phyloP scores from a whole-genome alignment of 2,797 vertebrate species.

The Microhierax caerulescens region DNA sequence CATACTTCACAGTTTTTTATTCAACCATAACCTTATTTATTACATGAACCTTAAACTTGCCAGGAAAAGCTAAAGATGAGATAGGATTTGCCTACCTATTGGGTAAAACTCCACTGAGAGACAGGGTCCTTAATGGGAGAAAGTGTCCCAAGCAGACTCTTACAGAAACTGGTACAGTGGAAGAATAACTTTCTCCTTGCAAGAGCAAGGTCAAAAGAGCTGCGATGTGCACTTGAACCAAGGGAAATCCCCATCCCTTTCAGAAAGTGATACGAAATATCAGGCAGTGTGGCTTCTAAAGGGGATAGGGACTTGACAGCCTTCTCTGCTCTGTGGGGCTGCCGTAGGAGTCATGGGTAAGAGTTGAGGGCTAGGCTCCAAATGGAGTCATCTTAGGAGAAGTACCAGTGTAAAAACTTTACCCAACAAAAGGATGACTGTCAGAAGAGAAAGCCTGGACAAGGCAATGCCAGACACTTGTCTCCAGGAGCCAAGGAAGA shows the following conservation, averaged over 20 bases:
- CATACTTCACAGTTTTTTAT: background rate
- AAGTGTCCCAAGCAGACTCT: background rate
- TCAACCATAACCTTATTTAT: background rate
- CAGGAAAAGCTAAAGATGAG: background rate
- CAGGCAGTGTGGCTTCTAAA: background rate
- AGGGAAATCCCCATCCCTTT: background rate
- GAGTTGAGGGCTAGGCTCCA: background rate
- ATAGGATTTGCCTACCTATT: background rate
- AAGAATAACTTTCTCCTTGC: background rate
- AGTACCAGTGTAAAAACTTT: background rate
- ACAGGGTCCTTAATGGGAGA: too few relatives aligned
- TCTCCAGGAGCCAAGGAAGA: background rate
- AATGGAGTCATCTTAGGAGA: background rate
- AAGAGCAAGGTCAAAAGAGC: background rate
- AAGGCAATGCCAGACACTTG: background rate
- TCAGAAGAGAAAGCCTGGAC: background rate
- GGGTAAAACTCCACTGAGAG: background rate
- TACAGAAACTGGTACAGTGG: background rate
- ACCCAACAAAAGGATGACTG: too few relatives aligned
- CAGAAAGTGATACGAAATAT: background rate
- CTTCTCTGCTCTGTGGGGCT: background rate
- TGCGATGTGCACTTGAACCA: too few relatives aligned
- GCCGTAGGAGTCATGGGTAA: too few relatives aligned
- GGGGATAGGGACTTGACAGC: background rate
- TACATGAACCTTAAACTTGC: background rate